Evolutionary conservation across 2,113 vertebrate genomes (phyloP).

Genomic region (Semicossyphus pulcher): DNA sequence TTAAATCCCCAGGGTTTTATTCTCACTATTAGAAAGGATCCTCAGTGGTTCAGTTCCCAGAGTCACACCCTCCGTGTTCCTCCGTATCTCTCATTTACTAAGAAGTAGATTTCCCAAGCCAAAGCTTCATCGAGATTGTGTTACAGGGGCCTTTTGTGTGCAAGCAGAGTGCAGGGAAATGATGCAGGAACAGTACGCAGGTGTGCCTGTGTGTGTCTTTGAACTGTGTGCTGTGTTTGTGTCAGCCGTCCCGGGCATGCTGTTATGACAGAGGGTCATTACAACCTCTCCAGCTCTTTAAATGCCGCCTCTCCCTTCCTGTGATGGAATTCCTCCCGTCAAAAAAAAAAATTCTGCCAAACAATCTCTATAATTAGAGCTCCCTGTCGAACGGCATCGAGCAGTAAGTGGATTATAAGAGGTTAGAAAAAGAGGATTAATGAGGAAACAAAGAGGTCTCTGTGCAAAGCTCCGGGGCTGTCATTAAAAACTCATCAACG

Average conservation of each 20-base stretch:
- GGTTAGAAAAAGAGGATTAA: constrained; percentile 30
- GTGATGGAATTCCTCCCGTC: constrained; percentile 63
- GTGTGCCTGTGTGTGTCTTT: neutral
- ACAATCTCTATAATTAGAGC: constrained; percentile 51
- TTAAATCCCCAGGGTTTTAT: constrained; percentile 21
- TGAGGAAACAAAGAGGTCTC: constrained; percentile 12
- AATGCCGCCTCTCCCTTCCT: constrained; percentile 64
- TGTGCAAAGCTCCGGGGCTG: neutral
- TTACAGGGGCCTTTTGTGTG: constrained; percentile 35
- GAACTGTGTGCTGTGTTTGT: neutral
- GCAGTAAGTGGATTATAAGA: constrained; percentile 26
- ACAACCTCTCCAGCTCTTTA: constrained; percentile 28
- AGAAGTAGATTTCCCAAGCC: constrained; percentile 24
- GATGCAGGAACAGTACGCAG: constrained; percentile 1
- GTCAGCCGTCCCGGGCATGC: constrained; percentile 1
- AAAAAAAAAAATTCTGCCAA: constrained; percentile 34
- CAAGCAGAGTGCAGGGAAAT: neutral
- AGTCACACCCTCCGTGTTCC: neutral
- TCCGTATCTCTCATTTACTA: constrained; percentile 8
- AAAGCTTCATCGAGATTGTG: constrained; percentile 30
- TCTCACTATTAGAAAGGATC: constrained; percentile 8
- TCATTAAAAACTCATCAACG: neutral
- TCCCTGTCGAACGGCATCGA: neutral
- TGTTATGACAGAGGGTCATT: constrained; percentile 44
- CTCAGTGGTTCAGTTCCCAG: constrained; percentile 16